phyloP scores from a whole-genome alignment of 2,797 vertebrate genomes.

The Chrysocyon brachyurus region DNA sequence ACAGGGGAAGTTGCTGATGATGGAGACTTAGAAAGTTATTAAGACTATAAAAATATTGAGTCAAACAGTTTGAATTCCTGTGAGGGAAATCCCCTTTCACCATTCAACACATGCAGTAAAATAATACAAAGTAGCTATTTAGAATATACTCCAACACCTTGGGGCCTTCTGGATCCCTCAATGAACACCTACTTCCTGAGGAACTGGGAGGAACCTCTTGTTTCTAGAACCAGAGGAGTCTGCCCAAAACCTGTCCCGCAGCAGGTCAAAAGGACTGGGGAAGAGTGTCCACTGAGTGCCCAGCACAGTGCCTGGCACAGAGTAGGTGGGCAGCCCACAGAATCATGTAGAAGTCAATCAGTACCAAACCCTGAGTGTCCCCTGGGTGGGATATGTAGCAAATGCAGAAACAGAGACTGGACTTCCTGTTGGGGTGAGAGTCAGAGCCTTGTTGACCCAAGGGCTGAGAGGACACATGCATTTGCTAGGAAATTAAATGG shows the following conservation, averaged over 20 bases:
- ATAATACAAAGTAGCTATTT: background rate
- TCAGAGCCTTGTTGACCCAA: background rate
- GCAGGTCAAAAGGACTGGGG: background rate
- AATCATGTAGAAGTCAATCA: background rate
- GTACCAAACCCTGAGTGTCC: background rate
- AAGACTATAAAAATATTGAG: background rate
- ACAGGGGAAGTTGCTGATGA: background rate
- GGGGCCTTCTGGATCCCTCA: background rate
- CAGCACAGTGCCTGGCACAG: background rate
- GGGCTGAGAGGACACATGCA: background rate
- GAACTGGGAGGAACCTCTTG: background rate
- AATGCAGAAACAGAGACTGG: background rate
- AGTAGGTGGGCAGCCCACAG: too few relatives aligned
- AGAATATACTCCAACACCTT: background rate
- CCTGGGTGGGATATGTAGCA: rapidly evolving
- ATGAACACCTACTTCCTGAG: background rate
- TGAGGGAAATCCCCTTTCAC: background rate
- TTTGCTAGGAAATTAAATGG: background rate
- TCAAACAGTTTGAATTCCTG: background rate
- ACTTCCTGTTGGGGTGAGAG: background rate
- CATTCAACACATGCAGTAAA: background rate
- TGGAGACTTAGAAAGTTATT: background rate
- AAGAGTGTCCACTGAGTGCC: too few relatives aligned
- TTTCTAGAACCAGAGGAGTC: background rate
- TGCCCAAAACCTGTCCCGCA: background rate